phyloP scores from a whole-genome alignment of 1,140 invertebrate genomes.

The Drosophila lini region DNA sequence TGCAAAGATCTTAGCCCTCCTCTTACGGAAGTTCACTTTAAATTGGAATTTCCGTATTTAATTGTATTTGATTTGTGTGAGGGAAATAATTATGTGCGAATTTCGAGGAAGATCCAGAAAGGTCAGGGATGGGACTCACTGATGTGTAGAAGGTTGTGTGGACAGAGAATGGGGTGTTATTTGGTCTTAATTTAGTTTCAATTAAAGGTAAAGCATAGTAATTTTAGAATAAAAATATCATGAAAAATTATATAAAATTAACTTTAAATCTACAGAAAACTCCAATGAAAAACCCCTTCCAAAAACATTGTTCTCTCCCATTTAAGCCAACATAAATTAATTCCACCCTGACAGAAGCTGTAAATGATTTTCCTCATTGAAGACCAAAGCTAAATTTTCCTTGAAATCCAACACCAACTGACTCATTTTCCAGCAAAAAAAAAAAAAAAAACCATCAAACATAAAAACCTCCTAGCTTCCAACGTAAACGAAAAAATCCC shows the following conservation, averaged over 20 bases:
- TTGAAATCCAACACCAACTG: slow-evolving; percentile 6
- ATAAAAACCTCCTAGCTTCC: neutral
- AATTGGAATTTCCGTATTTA: slow-evolving; percentile 24
- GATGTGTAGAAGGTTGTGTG: slow-evolving; percentile 20
- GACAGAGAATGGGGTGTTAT: neutral
- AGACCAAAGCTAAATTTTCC: neutral
- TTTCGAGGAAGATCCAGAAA: slow-evolving; percentile 3
- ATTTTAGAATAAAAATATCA: no score
- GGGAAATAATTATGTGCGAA: slow-evolving; percentile 15
- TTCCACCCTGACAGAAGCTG: slow-evolving; percentile 6
- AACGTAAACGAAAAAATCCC: slow-evolving; percentile 27
- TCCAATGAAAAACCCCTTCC: no score
- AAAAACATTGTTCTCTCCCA: no score
- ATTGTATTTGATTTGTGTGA: slow-evolving; percentile 24
- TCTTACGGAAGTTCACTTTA: slow-evolving; percentile 25
- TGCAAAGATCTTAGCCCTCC: slow-evolving; percentile 21
- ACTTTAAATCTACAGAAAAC: no score
- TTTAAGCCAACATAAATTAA: neutral
- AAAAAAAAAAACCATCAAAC: neutral
- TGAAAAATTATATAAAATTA: no score
- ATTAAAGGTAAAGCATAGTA: neutral
- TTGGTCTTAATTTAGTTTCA: neutral
- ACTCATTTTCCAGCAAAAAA: slow-evolving; percentile 18
- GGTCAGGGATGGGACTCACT: slow-evolving; percentile 14
- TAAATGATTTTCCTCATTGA: neutral